A percentile compares a stretch with the other conserved stretches of the same genome.
These are phyloP conservation scores for Sabatieria punctata DNA, from an alignment of 2,888 invertebrate species.

Conservation along the genomic window DNA sequence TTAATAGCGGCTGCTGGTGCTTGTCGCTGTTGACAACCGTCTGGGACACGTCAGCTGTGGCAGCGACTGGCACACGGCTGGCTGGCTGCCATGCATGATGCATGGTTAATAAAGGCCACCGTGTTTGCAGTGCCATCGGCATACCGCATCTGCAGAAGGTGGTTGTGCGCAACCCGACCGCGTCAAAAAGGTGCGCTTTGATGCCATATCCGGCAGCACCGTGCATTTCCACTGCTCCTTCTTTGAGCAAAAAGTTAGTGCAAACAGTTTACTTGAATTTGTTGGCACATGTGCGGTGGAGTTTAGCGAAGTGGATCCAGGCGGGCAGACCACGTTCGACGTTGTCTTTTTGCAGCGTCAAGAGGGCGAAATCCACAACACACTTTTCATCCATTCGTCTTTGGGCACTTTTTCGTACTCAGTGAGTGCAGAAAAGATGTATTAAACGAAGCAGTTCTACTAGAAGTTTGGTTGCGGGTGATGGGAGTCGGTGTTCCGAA, in stretches of 20 bases:
- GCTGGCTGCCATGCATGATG: too few species aligned
- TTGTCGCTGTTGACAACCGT: too few species aligned
- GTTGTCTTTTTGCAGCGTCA: constrained; percentile 84
- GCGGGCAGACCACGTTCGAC: constrained; percentile 81
- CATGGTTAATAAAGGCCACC: too few species aligned
- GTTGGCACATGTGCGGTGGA: too few species aligned
- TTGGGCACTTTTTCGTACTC: constrained; percentile 73
- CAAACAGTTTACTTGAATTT: too few species aligned
- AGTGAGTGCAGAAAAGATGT: constrained; percentile 39
- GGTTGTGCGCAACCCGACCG: constrained; percentile 68
- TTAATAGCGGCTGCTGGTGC: too few species aligned
- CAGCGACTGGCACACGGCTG: too few species aligned
- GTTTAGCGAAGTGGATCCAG: constrained; percentile 63
- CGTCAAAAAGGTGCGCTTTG: constrained; percentile 71
- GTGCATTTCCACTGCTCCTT: constrained; percentile 92
- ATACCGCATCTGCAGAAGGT: constrained; percentile 69
- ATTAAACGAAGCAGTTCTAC: constrained; percentile 6
- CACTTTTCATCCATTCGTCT: constrained; percentile 80
- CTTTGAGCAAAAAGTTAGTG: constrained; percentile 79
- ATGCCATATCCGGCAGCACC: constrained; percentile 81
- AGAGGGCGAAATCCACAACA: constrained; percentile 67
- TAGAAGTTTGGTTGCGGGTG: constrained; percentile 23
- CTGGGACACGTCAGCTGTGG: too few species aligned
- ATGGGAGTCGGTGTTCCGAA: constrained; percentile 58
- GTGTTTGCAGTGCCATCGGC: constrained; percentile 68